Evolutionary conservation across 2,888 invertebrate genomes (phyloP).

Genomic region (Leucophenga maculata): DNA sequence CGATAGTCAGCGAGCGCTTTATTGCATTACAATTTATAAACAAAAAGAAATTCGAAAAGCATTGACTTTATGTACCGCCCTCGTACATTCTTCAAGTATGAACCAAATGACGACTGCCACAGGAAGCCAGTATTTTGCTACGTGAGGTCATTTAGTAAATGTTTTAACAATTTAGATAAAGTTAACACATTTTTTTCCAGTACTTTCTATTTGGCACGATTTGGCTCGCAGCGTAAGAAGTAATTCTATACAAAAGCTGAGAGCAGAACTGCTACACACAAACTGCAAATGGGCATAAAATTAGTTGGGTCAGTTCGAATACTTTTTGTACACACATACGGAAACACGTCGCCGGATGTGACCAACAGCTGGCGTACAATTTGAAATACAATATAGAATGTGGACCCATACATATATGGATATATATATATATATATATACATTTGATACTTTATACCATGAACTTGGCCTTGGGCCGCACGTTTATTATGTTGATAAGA

Average conservation of each 20-base stretch:
- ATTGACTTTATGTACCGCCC: no score
- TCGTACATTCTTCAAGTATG: slow-evolving; percentile 2
- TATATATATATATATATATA: neutral
- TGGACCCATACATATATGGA: neutral
- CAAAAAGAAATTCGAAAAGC: no score
- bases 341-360: slow-evolving; percentile 50
- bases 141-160: slow-evolving; percentile 69
- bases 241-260: slow-evolving; percentile 4
- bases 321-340: neutral
- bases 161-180: slow-evolving; percentile 69
- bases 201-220: neutral
- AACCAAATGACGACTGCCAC: slow-evolving; percentile 26
- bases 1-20: no score
- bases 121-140: slow-evolving; percentile 45
- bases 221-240: neutral
- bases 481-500: slow-evolving; percentile 56
- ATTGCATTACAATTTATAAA: no score
- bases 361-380: slow-evolving; percentile 41
- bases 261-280: neutral
- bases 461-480: slow-evolving; percentile 57
- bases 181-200: slow-evolving; percentile 62
- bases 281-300: slow-evolving; percentile 59
- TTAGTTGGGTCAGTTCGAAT: slow-evolving; percentile 55
- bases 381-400: neutral
- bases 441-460: slow-evolving; percentile 22